Evolutionary conservation across 2,113 vertebrate species (phyloP).

Genomic region (Mungos mungo): DNA sequence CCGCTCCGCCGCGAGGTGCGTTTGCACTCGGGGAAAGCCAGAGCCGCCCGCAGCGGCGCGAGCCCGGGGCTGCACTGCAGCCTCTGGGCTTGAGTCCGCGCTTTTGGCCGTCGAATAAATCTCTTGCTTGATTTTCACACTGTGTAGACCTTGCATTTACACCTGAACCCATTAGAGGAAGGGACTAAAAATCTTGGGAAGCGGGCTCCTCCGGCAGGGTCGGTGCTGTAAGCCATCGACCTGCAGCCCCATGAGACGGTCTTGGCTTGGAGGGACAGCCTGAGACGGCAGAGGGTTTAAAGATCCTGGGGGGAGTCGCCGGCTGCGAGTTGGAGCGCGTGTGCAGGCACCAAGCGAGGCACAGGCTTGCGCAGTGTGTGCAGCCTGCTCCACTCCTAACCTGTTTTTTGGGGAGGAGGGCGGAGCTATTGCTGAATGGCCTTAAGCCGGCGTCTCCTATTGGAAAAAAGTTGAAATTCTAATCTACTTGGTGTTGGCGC

Average conservation of each 20-base stretch:
- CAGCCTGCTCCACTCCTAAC: background rate
- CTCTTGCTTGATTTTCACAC: background rate
- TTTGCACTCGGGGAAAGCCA: background rate
- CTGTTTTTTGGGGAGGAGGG: slow-evolving; percentile 36
- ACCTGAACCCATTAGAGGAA: background rate
- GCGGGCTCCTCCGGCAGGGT: background rate
- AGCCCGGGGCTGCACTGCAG: too few species aligned
- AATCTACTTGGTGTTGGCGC: background rate
- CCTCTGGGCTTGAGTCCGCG: background rate
- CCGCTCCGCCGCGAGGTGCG: background rate
- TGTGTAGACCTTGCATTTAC: background rate
- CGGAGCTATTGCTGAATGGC: background rate
- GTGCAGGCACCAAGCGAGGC: background rate
- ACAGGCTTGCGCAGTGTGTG: background rate
- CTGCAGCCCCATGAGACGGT: background rate
- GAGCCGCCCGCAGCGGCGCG: background rate
- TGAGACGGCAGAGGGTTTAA: background rate
- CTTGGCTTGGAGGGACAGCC: background rate
- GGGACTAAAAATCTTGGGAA: background rate
- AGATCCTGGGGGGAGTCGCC: background rate
- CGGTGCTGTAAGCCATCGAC: background rate
- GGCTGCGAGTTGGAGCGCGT: background rate
- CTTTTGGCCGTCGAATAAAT: background rate
- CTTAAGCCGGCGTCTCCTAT: background rate
- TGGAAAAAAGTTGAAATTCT: slow-evolving; percentile 57